A percentile compares a stretch with the other conserved stretches of the same genome.
Conservation (phyloP, 2,888 invertebrate genomes). For the Melieria picta region DNA sequence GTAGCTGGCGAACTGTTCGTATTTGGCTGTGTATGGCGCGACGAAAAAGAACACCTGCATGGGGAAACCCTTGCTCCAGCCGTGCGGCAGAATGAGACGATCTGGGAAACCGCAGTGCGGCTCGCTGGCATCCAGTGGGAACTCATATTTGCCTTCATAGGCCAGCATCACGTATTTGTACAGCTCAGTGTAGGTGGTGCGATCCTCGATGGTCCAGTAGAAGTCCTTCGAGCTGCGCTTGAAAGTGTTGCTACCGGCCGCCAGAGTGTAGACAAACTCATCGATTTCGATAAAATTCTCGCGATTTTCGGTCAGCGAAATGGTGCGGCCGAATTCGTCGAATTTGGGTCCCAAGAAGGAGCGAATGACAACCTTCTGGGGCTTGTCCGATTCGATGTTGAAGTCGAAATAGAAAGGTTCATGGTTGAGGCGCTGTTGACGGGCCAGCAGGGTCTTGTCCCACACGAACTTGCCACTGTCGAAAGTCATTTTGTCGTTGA, state of each 20-base stretch:
- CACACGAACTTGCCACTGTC: conserved; percentile 44
- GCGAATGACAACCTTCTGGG: conserved; percentile 72
- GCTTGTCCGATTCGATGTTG: conserved; percentile 69
- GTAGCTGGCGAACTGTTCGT: conserved; percentile 67
- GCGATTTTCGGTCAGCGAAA: conserved; percentile 71
- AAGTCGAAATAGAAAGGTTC: conserved; percentile 72
- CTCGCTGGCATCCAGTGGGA: conserved; percentile 69
- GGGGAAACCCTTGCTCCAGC: conserved; percentile 74
- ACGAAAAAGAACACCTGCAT: conserved; percentile 74
- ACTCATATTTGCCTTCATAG: conserved; percentile 68
- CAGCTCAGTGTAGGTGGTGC: conserved; percentile 73
- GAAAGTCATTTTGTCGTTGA: conserved; percentile 44
- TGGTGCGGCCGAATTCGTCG: conserved; percentile 69
- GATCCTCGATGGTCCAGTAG: conserved; percentile 73
- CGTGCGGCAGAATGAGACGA: conserved; percentile 77
- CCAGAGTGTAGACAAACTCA: conserved; percentile 71
- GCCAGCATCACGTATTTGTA: conserved; percentile 74
- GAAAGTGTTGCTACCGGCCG: conserved; percentile 74
- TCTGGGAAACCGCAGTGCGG: conserved; percentile 77
- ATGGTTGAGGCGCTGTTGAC: conserved; percentile 75
- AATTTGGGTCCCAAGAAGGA: conserved; percentile 77
- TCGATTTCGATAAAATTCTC: conserved; percentile 75
- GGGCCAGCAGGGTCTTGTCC: conserved; percentile 65
- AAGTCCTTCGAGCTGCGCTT: conserved; percentile 76
- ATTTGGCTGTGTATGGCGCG: conserved; percentile 69